Percentiles rank a stretch among this genome's conserved stretches.
Evolutionary conservation across 2,113 vertebrate genomes (phyloP).

Genomic region (Actinemys pallida): DNA sequence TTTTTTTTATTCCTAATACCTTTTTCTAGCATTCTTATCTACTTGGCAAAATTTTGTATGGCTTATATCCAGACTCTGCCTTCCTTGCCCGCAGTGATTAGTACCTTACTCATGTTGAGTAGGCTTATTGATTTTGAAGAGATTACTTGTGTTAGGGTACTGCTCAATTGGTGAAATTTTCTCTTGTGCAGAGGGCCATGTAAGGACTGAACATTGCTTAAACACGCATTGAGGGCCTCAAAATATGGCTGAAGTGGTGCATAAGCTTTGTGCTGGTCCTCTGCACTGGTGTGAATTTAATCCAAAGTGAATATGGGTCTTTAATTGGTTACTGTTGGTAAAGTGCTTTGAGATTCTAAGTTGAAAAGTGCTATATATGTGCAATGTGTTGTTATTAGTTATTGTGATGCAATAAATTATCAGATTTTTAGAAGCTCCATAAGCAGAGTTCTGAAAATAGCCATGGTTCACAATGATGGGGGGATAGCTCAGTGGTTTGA

Average conservation of each 20-base stretch:
- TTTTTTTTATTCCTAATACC: not conserved
- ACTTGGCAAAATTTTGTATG: not conserved
- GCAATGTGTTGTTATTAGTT: not conserved
- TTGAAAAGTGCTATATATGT: not conserved
- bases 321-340: constrained; percentile 1
- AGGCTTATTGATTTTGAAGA: not conserved
- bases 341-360: not conserved
- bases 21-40: not conserved
- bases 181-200: not conserved
- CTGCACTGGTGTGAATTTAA: not conserved
- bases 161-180: not conserved
- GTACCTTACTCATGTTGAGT: not conserved
- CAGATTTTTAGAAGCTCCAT: not conserved
- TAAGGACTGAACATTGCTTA: not conserved
- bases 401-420: not conserved
- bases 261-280: not conserved
- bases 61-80: not conserved
- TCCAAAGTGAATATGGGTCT: not conserved
- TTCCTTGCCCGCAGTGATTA: not conserved
- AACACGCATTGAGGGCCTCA: not conserved
- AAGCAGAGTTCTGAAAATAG: not conserved
- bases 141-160: not conserved
- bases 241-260: constrained; percentile 6
- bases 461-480: not conserved
- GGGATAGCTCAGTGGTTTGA: too few species aligned